These are phyloP conservation scores for Cataglyphis hispanica DNA, from an alignment of 1,140 invertebrate species.

Conservation along the genomic window DNA sequence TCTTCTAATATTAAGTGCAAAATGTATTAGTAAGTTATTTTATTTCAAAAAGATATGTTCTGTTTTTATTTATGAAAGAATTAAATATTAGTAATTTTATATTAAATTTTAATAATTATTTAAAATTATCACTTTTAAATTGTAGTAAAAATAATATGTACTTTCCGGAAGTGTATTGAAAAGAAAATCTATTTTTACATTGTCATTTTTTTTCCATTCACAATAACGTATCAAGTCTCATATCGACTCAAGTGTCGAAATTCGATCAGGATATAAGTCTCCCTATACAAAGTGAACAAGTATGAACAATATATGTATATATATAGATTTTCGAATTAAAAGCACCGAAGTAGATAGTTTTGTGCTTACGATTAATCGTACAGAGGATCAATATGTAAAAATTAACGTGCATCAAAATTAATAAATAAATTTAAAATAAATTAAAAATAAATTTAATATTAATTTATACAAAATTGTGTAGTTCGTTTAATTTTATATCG, in stretches of 20 bases:
- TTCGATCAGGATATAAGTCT: not conserved
- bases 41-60: not conserved
- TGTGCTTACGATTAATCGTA: slow-evolving; percentile 58
- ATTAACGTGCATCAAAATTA: too few relatives aligned
- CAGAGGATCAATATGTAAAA: slow-evolving; percentile 68
- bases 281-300: not conserved
- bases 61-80: not conserved
- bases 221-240: not conserved
- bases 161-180: not conserved
- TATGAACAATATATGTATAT: not conserved
- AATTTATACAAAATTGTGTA: not conserved
- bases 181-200: not conserved
- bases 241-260: not conserved
- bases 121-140: not conserved
- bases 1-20: not conserved
- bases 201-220: not conserved
- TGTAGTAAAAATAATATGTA: not conserved
- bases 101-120: slow-evolving; percentile 17
- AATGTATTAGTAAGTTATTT: not conserved
- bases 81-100: not conserved
- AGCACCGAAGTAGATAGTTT: slow-evolving; percentile 26
- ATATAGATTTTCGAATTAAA: slow-evolving; percentile 25
- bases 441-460: slow-evolving; percentile 21
- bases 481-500: not conserved
- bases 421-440: too few relatives aligned